Evolutionary conservation across 2,888 invertebrate species (phyloP), one percentile per base, ranked within the genome.

Genomic region (Polydrusus tereticollis): DNA sequence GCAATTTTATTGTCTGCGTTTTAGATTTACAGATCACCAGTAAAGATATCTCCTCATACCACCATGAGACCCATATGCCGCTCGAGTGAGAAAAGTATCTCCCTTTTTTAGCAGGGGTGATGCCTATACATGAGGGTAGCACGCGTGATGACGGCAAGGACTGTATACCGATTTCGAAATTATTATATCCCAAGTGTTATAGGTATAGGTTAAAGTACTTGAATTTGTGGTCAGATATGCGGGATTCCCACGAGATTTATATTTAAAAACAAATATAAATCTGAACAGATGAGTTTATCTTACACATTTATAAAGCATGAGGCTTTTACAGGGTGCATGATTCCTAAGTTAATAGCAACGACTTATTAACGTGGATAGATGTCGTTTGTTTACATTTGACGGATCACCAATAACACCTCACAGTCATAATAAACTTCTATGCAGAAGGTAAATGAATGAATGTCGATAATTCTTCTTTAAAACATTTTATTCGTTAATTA

Each of bases 191-290:
- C 20, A 36, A 58, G 66, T 58, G 55, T 18, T 50, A 68, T 29
- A 68, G 45, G 18, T 67, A 50, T 41, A 62, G 12, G 41, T 67
- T 26, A 14, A 33, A 10, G 57, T 16, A 8, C 12, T 43, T 23
- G 8, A n/a, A 47, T 43, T 23, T 33, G 45, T 21, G 29, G 20
- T 76, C 72, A 74, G 72, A 69, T 65, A 80, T 81, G 81, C 80
- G 81, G 81, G 81, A 79, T 81, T 81, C 81, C 78, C 81, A 81
- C 81, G 81, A 75, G 72, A 52, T 69, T 43, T 72, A 23, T 47
- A 29, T 41, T 26, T 43, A 23, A 10, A 20, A 47, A 47, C 12
- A 20, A 47, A 47, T 21, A n/a, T 23, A 14, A 50, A 26, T 1
- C 14, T 38, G 12, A 2, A 33, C 12, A 1, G 33, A 10, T 33